Evolutionary conservation across 35 echinoderm and acorn worm species (phyloP).

Genomic region (Ophiothrix spiculata): DNA sequence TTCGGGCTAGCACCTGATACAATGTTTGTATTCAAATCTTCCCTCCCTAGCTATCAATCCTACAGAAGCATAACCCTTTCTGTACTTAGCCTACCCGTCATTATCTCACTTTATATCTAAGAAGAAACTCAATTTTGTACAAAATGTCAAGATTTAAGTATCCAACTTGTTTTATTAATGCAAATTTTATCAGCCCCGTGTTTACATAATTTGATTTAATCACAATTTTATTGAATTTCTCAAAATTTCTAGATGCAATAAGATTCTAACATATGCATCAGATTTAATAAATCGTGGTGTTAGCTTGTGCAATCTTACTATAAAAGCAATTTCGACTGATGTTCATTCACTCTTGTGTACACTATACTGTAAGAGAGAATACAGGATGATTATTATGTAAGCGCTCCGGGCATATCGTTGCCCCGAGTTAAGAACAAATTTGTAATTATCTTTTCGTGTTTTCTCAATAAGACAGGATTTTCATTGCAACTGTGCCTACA

Average conservation of each 20-base stretch:
- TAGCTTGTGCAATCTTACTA: neutral
- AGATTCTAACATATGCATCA: too few species aligned
- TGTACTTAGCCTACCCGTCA: neutral
- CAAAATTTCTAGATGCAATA: neutral
- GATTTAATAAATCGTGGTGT: neutral
- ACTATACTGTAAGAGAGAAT: neutral
- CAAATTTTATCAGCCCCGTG: neutral
- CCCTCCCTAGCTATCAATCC: constrained; percentile 11
- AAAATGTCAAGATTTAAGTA: neutral
- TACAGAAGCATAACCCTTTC: neutral
- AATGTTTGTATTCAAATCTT: constrained; percentile 14
- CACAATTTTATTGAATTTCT: neutral
- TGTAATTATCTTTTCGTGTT: neutral
- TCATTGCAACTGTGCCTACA: neutral
- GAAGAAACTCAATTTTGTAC: neutral
- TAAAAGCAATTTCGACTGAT: constrained; percentile 5
- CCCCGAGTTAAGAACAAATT: neutral
- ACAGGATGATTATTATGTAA: neutral
- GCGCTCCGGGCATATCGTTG: neutral
- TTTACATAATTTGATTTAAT: neutral
- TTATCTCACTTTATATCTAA: neutral
- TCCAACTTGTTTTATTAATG: neutral
- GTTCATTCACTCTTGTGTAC: neutral
- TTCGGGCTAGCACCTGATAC: constrained; percentile 2
- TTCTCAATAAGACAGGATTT: neutral